phyloP scores from a whole-genome alignment of 2,113 vertebrate species.

The Phasianus colchicus region DNA sequence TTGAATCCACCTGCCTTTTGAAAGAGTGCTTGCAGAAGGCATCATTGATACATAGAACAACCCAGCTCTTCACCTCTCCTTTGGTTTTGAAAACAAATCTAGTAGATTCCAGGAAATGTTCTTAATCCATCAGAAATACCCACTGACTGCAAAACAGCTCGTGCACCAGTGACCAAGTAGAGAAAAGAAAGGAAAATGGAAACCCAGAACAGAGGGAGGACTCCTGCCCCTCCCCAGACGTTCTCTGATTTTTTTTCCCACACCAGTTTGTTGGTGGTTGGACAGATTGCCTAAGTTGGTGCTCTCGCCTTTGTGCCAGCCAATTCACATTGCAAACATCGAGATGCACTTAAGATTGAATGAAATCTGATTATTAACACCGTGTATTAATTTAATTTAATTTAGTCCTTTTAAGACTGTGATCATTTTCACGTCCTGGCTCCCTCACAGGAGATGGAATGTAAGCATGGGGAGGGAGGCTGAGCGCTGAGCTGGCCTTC shows the following conservation, averaged over 20 bases:
- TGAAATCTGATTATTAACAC: not conserved
- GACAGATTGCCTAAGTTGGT: not conserved
- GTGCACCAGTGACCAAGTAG: not conserved
- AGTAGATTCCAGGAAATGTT: not conserved
- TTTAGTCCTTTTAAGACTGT: not conserved
- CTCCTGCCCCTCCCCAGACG: rapidly evolving
- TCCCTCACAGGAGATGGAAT: not conserved
- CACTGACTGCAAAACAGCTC: not conserved
- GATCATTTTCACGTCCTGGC: not conserved
- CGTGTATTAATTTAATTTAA: not conserved
- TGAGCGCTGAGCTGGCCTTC: not conserved
- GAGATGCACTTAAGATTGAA: not conserved
- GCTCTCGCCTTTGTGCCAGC: not conserved
- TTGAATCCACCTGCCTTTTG: not conserved
- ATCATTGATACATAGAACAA: not conserved
- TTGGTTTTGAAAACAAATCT: not conserved
- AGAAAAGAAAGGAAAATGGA: not conserved
- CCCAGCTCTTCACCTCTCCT: not conserved
- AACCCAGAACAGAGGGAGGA: not conserved
- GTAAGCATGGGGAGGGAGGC: not conserved
- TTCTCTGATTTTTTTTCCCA: not conserved
- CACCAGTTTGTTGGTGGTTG: not conserved
- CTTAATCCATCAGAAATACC: not conserved
- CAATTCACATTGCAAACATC: not conserved
- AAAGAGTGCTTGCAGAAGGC: not conserved